phyloP scores from a whole-genome alignment of 2,888 invertebrate species.

The Elgonia sp. region DNA sequence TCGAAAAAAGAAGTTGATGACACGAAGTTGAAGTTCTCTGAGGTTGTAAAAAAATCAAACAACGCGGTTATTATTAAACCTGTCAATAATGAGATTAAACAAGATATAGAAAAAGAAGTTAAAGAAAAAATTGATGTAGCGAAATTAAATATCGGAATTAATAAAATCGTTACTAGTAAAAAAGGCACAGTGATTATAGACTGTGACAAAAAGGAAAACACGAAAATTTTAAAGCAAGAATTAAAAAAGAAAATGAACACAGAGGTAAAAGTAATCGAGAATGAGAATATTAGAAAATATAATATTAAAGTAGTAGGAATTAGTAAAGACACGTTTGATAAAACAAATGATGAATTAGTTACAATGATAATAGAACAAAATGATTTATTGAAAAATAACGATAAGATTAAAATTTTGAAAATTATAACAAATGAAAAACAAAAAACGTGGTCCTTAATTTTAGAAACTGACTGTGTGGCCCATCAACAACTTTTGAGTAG shows the following conservation, averaged over 20 bases:
- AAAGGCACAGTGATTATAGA: conserved; percentile 27
- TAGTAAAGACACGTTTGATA: conserved; percentile 3
- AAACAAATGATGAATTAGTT: conserved; percentile 12
- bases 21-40: neutral
- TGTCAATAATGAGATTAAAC: neutral
- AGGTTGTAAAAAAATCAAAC: neutral
- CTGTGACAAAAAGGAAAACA: conserved; percentile 31
- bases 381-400: conserved; percentile 19
- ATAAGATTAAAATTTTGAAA: conserved; percentile 18
- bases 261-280: conserved; percentile 25
- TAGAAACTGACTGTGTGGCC: conserved; percentile 13
- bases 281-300: conserved; percentile 10
- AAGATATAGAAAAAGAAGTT: neutral
- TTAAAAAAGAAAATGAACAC: conserved; percentile 14
- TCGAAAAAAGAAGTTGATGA: neutral
- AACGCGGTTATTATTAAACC: conserved; percentile 1
- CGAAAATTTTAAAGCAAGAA: conserved; percentile 14
- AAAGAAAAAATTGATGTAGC: conserved; percentile 16
- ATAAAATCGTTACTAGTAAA: neutral
- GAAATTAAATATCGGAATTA: conserved; percentile 11
- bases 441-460: conserved; percentile 39
- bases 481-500: conserved; percentile 27
- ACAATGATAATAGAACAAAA: conserved; percentile 27
- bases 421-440: neutral
- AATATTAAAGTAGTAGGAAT: conserved; percentile 27